Evolutionary conservation across 2,797 vertebrate genomes (phyloP), one percentile per base, ranked within the genome.

Genomic region (Sebastolobus altivelis): DNA sequence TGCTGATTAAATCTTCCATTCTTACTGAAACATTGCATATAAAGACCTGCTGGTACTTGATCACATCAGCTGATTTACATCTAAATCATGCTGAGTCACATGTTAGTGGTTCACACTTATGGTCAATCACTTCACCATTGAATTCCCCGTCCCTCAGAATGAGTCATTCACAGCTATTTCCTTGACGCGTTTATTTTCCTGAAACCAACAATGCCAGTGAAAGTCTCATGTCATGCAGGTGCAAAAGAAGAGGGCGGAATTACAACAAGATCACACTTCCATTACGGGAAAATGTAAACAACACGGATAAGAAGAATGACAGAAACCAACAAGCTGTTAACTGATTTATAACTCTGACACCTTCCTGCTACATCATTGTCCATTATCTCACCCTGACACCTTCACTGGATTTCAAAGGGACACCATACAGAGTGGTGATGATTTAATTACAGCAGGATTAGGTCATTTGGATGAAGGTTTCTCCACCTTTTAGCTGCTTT

Each of bases 151-250:
- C 6, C 2, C 5, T 27, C 11, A 3, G 1, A 31, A 63, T 82
- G 69, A 86, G 18, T 88, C 62, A 86, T 60, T 65, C 65, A 55
- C 10, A 33, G 25, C 33, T n/a, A 62, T 66, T 84, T 81, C 74
- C 75, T 82, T 67, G 8, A n/a, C 20, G 7, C 10, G 38, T 80
- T 38, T 22, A 14, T 65, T 80, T 80, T 65, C 76, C 59, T 37
- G 58, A 66, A 80, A 83, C 27, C 5, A 62, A 71, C 55, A 80
- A 69, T 65, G 54, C 31, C 29, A 69, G 70, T 61, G 38, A 86
- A 82, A 72, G 80, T 38, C 35, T 78, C 13, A 46, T 43, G 10
- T 68, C 52, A 63, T 27, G 56, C 60, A 54, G 61, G 72, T 59
- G 65, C 71, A 83, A 79, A 77, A 65, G 38, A 69, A 55, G 69